These are phyloP conservation scores for Dendrolimus houi DNA, from an alignment of 2,888 invertebrate species.

Conservation along the genomic window DNA sequence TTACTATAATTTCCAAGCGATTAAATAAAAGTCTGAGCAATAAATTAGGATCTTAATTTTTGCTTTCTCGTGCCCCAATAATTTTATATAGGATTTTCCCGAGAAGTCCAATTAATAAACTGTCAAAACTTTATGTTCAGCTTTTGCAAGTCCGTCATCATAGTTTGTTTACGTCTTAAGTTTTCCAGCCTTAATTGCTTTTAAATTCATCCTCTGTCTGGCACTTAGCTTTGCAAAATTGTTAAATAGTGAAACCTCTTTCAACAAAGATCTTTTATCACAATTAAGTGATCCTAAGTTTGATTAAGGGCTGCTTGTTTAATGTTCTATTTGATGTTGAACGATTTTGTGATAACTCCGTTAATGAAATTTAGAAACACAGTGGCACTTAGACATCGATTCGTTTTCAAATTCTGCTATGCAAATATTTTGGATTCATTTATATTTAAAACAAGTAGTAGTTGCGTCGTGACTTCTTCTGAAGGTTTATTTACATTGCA, in stretches of 20 bases:
- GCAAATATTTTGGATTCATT: no score
- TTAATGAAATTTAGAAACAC: no score
- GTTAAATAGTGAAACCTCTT: background rate
- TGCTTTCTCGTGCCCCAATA: background rate
- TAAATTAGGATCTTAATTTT: background rate
- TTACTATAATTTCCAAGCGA: background rate
- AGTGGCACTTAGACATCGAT: no score
- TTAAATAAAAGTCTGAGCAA: conserved; percentile 3
- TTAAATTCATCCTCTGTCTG: background rate
- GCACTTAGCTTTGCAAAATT: background rate
- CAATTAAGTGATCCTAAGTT: background rate
- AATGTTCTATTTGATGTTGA: background rate
- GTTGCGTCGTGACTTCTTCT: no score
- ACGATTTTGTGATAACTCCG: no score
- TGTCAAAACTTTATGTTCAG: background rate
- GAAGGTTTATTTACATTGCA: no score
- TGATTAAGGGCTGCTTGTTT: background rate
- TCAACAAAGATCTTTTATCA: background rate
- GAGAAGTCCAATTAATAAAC: background rate
- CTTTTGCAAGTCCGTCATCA: background rate
- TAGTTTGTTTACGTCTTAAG: background rate
- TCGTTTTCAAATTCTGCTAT: no score
- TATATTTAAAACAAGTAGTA: no score
- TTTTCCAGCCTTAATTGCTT: background rate
- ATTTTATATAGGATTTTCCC: conserved; percentile 8